phyloP scores from a whole-genome alignment of 2,113 vertebrate species.

The Drymodes brunneopygia region DNA sequence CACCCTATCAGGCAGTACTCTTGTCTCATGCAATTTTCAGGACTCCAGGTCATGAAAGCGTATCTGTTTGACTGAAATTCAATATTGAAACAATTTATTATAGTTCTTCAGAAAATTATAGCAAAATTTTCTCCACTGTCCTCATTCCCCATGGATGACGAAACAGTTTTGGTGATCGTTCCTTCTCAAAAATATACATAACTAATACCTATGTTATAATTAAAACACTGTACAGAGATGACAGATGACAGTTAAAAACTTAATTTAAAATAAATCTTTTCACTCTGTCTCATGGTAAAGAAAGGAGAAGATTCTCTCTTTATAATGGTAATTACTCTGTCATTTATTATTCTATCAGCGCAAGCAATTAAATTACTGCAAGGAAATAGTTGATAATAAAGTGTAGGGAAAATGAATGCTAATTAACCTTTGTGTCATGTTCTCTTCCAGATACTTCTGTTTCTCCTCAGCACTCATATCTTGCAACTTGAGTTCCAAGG shows the following conservation, averaged over 20 bases:
- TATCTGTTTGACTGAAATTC: slow-evolving; percentile 65
- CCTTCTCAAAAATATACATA: slow-evolving; percentile 89
- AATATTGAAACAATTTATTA: slow-evolving; percentile 70
- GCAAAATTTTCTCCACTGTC: slow-evolving; percentile 63
- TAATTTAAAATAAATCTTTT: slow-evolving; percentile 99
- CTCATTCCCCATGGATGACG: slow-evolving; percentile 64
- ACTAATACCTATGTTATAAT: slow-evolving; percentile 99
- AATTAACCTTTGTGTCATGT: slow-evolving; percentile 99
- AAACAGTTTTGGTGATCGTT: slow-evolving; percentile 78
- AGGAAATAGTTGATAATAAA: slow-evolving; percentile 99
- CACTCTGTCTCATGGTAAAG: slow-evolving; percentile 99
- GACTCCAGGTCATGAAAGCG: slow-evolving; percentile 38
- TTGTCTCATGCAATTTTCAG: slow-evolving; percentile 53
- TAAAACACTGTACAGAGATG: slow-evolving; percentile 95
- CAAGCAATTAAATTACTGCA: slow-evolving; percentile 99
- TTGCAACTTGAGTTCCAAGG: slow-evolving; percentile 90
- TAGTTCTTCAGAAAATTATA: slow-evolving; percentile 64
- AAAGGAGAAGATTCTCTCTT: slow-evolving; percentile 99
- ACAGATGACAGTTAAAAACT: slow-evolving; percentile 99
- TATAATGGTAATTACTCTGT: slow-evolving; percentile 99
- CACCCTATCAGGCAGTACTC: slow-evolving; percentile 20
- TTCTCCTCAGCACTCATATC: slow-evolving; percentile 89
- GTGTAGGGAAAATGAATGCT: slow-evolving; percentile 97
- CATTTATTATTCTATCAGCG: slow-evolving; percentile 99
- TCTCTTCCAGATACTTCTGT: slow-evolving; percentile 89